Conservation (phyloP, 2,888 invertebrate genomes). For the Sabatieria punctata region DNA sequence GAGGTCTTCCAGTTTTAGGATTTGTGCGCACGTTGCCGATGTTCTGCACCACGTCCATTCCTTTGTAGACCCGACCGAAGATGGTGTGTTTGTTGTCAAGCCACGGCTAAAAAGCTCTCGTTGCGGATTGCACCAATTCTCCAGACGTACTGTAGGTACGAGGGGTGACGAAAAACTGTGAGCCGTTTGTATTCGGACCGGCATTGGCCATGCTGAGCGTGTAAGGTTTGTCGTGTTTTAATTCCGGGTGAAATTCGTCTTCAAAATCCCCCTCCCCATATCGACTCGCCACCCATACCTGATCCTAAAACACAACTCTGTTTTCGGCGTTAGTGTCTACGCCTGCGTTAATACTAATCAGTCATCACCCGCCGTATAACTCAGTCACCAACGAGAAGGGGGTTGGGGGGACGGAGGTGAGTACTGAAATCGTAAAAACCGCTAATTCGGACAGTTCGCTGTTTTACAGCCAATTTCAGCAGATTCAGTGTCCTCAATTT, state of each 20-base stretch:
- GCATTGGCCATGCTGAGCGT: conserved; percentile 98
- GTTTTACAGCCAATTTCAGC: no score
- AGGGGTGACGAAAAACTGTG: conserved; percentile 97
- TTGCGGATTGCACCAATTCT: no score
- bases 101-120: conserved; percentile 65
- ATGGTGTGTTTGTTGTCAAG: conserved; percentile 97
- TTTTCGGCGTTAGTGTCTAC: no score
- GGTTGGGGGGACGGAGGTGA: no score
- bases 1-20: conserved; percentile 93
- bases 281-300: conserved; percentile 93
- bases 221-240: conserved; percentile 90
- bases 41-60: conserved; percentile 91
- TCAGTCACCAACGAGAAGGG: no score
- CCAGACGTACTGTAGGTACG: no score
- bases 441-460: no score
- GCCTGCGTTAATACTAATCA: no score
- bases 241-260: conserved; percentile 75
- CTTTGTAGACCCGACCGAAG: conserved; percentile 78
- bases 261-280: conserved; percentile 98
- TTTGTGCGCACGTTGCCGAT: conserved; percentile 86
- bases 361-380: no score
- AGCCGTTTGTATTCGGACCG: conserved; percentile 88
- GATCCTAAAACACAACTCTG: conserved; percentile 51
- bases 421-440: no score
- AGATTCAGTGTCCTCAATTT: no score